Base-by-base conservation (phyloP, 2,797 vertebrate genomes). In the Mormyrus hasselquistii region DNA sequence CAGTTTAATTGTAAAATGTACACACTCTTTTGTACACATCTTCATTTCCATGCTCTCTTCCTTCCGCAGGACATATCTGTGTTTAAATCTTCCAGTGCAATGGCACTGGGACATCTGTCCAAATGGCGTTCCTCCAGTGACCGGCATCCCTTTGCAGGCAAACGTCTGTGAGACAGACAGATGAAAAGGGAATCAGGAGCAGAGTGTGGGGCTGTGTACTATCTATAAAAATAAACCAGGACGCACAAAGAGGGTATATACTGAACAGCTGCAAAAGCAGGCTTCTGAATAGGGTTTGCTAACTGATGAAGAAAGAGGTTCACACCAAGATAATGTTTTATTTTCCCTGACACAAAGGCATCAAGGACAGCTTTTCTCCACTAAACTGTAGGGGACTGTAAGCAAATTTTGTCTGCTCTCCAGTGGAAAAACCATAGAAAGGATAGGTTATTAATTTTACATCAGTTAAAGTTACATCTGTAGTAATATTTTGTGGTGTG, bases 161-260 rank as follows among this genome's bases (percentile, higher is more conserved):
- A 55, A 90, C 92, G 93, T 94, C 94, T 91, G 93, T 93, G 62
- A 55, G 38, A 73, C 89, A 83, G 93, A 79, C 87, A 50, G 87
- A 47, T 59, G 41, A 87, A 47, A 57, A 59, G 14, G 29, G 50
- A 82, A 82, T 94, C 94, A 94, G 95, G 95, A 93, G 92, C 93
- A 96, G 97, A 97, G 97, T 96, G 95, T 93, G 90, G 94, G 94
- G 93, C 96, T 97, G 76, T 97, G 97, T 98, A 97, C 97, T 98
- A 97, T 99, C 98, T 98, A 95, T 98, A 97, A 99, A 99, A 99
- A 98, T 98, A 99, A 99, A 99, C 97, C 94, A 95, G 97, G 97
- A 97, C 96, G 97, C 97, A 97, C 97, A 95, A 93, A 88, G 96
- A 95, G 96, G 97, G 98, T 98, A 98, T 98, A 98, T 97, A 98